Base-by-base conservation (phyloP, 2,113 vertebrate genomes). In the Bubo blakistoni region DNA sequence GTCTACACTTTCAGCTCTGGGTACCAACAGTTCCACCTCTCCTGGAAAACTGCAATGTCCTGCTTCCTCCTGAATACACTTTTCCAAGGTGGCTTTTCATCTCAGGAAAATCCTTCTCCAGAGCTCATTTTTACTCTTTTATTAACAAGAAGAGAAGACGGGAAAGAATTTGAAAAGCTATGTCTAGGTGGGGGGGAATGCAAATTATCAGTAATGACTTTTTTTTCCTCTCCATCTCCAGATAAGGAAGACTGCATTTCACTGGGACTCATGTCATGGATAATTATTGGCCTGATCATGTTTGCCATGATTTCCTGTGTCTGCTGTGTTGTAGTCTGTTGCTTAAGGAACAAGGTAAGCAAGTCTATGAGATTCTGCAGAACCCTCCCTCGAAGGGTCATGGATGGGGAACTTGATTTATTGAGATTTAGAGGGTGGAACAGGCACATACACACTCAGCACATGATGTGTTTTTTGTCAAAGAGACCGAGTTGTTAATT, bases 321-420 rank as follows among this genome's bases (percentile, higher is more conserved):
- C 42, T 96, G 88, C 80, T 98, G 86, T 59, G 25, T 84, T 22
- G 38, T 91, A 81, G 62, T 49, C 29, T 97, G 86, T 79, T 96
- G 90, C 94, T 57, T 98, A 88, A 96, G 88, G 87, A 97, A 89
- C 77, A 98, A 95, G 98, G 98, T 98, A 83, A 97, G 96, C 19
- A 59, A 65, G 38, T 55, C 22, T 36, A 24, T 17, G 36, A 86
- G 44, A 78, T 81, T 71, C 76, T 81, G 46, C 49, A 82, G n/a
- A 76, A 42, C 8, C 5, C 4, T 83, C 44, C 36, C 62, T 55
- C 42, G 40, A 47, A 91, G 70, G 38, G 57, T 57, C 47, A 26
- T 66, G 27, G 66, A 22, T 46, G 3, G 16, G 29, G 20, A 86
- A 44, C 44, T 91, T 90, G 47, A 74, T 86, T 94, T 84, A 71